These are phyloP conservation scores for Alligator sinensis DNA, from an alignment of 2,113 vertebrate genomes.

Conservation along the genomic window DNA sequence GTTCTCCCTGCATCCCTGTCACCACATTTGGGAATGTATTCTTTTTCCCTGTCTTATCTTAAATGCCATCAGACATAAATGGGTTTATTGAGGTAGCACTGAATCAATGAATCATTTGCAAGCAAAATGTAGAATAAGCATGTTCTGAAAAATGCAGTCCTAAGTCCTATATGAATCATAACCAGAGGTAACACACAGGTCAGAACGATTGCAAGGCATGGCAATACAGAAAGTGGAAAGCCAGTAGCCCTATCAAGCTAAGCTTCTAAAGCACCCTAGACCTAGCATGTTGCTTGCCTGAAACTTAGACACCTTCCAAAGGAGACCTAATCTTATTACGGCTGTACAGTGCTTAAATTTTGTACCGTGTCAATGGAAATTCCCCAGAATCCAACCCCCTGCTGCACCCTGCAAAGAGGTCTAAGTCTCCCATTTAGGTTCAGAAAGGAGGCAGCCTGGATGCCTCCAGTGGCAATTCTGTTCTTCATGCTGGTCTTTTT, in stretches of 20 bases:
- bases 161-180: neutral
- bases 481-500: no score
- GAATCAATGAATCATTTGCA: neutral
- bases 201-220: neutral
- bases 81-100: neutral
- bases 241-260: neutral
- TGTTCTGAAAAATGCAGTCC: accelerated
- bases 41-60: neutral
- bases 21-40: neutral
- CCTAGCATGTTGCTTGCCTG: no score
- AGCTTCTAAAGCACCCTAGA: no score
- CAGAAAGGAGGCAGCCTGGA: no score
- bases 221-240: neutral
- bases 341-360: no score
- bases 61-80: neutral
- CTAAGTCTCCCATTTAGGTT: no score
- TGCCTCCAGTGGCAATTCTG: no score
- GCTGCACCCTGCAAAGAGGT: no score
- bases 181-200: neutral
- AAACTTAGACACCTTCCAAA: no score
- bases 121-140: neutral
- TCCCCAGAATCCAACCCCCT: no score
- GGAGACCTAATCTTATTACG: no score
- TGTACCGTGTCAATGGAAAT: no score
- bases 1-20: neutral